Conservation (phyloP, 2,113 vertebrate genomes). For the Notothenia rossii region DNA sequence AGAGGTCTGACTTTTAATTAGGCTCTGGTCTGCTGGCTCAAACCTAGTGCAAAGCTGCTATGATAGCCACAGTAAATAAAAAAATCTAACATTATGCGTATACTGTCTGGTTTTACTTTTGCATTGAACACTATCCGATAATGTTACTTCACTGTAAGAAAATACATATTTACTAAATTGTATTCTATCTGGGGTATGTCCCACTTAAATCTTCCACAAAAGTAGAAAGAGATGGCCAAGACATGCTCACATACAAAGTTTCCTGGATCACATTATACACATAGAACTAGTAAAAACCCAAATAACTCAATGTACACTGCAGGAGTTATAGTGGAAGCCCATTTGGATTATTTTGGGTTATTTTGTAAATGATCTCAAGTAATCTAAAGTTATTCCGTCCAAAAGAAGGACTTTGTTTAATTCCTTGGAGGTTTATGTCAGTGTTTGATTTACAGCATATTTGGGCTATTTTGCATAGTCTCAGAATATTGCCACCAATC, state of each 20-base stretch:
- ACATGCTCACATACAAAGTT: background rate
- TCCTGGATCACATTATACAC: background rate
- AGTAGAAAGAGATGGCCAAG: background rate
- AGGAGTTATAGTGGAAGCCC: background rate
- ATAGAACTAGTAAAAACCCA: background rate
- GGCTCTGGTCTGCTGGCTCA: constrained; percentile 1
- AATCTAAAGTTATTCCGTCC: constrained; percentile 25
- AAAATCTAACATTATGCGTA: background rate
- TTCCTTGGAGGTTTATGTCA: constrained; percentile 47
- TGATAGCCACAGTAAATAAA: background rate
- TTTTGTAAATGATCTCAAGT: constrained; percentile 13
- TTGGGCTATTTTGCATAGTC: constrained; percentile 67
- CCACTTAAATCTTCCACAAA: background rate
- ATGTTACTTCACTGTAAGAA: background rate
- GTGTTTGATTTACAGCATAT: constrained; percentile 67
- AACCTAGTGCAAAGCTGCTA: background rate
- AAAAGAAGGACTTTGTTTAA: constrained; percentile 36
- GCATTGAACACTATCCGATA: background rate
- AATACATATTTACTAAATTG: background rate
- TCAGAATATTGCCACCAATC: constrained; percentile 73
- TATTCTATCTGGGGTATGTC: background rate
- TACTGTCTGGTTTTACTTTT: background rate
- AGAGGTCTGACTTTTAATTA: constrained; percentile 19
- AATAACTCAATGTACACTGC: background rate
- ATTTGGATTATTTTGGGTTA: constrained; percentile 17